Evolutionary conservation across 2,113 vertebrate species (phyloP), one percentile per base, ranked within the genome.

Genomic region (Fulica atra): DNA sequence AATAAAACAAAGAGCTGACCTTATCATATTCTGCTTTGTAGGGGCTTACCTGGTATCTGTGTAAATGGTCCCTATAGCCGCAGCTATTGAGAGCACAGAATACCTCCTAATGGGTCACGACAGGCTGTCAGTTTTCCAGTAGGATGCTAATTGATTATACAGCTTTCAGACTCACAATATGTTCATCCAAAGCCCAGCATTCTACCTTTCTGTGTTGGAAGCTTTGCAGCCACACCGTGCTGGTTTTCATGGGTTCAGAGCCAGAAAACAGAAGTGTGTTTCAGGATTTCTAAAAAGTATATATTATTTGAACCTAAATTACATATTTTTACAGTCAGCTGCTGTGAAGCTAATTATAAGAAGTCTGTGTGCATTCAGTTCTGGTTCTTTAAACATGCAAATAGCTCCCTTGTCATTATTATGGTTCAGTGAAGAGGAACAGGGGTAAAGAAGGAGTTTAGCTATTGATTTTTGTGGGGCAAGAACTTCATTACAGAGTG

Each of bases 61-160:
- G 95, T 92, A 97, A 97, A 89, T 88, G 85, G 87, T 90, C 86
- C 82, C 92, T 59, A 57, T 21, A 13, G 95, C 91, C 97, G 91
- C 48, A 88, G 92, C 92, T 82, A 89, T 74, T 65, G 61, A 96
- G 82, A 92, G 88, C 79, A 72, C 89, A 53, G 71, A 85, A 81
- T 88, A 53, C 44, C 70, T 95, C 89, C 88, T 94, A 93, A 85
- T 96, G 78, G 94, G 80, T 76, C 86, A 25, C 84, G 81, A 94
- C 73, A 89, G 90, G 92, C 78, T 88, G 88, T 91, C 92, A 91
- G 84, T 84, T 96, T 94, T 91, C 96, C 94, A 74, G 91, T 64
- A 81, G 93, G 96, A 94, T 91, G 94, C 85, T 95, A 96, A 97
- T 96, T 96, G 94, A 96, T 97, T 92, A 95, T 93, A 64, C 88